Percentiles rank a stretch among this genome's conserved stretches.
Evolutionary conservation across 1,140 invertebrate genomes (phyloP).

Genomic region (Planococcus citri): DNA sequence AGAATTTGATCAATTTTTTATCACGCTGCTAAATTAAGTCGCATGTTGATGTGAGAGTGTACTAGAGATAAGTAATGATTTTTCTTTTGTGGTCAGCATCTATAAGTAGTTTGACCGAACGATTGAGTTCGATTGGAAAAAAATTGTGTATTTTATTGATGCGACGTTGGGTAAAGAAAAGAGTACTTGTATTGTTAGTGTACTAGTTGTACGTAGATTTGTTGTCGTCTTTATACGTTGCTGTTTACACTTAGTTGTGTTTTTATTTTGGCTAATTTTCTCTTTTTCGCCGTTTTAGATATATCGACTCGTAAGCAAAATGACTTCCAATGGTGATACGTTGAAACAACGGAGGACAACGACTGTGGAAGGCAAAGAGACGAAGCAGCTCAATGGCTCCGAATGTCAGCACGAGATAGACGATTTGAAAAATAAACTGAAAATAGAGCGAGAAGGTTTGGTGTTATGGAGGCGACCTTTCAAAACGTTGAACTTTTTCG

Average conservation of each 20-base stretch:
- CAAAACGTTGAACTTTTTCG: background rate
- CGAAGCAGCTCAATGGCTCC: slow-evolving; percentile 5
- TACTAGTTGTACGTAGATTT: too few relatives aligned
- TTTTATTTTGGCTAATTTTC: background rate
- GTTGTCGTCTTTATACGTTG: too few relatives aligned
- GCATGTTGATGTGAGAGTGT: too few relatives aligned
- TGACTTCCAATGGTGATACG: slow-evolving; percentile 8
- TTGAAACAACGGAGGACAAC: background rate
- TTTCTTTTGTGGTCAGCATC: too few relatives aligned
- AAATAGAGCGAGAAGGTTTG: background rate
- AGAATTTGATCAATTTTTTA: too few relatives aligned
- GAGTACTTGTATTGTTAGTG: too few relatives aligned
- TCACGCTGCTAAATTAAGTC: too few relatives aligned
- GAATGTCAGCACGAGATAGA: slow-evolving; percentile 1
- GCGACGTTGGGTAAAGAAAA: too few relatives aligned
- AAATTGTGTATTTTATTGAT: too few relatives aligned
- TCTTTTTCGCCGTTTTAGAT: background rate
- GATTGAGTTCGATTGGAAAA: too few relatives aligned
- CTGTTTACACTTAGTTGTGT: background rate
- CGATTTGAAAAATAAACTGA: slow-evolving; percentile 10
- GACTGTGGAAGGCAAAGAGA: background rate
- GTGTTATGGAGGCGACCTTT: slow-evolving; percentile 7
- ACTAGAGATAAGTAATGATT: too few relatives aligned
- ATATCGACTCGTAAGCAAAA: slow-evolving; percentile 2
- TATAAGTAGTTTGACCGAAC: too few relatives aligned